Base-by-base conservation (phyloP, 2,888 invertebrate species). In the Megalurothrips usitatus region DNA sequence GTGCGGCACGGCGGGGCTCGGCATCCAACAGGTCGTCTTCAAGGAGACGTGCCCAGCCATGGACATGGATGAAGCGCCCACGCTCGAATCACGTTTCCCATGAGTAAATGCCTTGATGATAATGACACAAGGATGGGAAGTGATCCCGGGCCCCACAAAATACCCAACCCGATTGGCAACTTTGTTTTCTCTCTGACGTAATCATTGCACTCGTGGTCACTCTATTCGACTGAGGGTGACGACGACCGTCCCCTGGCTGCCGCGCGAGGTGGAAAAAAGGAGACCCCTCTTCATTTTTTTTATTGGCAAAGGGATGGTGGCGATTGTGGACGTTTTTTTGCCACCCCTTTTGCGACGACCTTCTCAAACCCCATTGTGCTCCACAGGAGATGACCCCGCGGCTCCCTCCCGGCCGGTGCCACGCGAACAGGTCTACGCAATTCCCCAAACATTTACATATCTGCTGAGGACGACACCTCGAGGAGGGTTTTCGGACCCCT, bases 381-480 rank as follows among this genome's bases (percentile, higher is more conserved):
- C n/a, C 19, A 58, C 6, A 6, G 6, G 58, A 17, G 58, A 58
- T 58, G 19, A 58, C 58, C 58, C 58, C 17, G 58, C 14, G 58
- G 58, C 10, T 19, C 52, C 52, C 14, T 10, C 14, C 14, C 58
- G 17, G 17, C 17, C 68, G 68, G 12, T 12, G 68, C 26, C 68
- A 75, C 68, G 68, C 68, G 68, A 75, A 75, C 68, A 75, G 68
- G 68, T 75, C 68, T 12, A 75, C 68, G 23, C 6, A 75, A 75
- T 75, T 75, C 68, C 9, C 23, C 68, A 75, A 75, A 75, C 68
- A 75, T 75, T 68, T 68, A 68, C 68, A 75, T 75, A 23, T 26
- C 68, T 23, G 6, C 52, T 3, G 52, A 43, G 58, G 58, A 58
- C 58, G 17, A 26, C 68, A 75, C 68, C 68, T 75, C 68, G 68